These are phyloP conservation scores for Proterorhinus semilunaris DNA, from an alignment of 2,113 vertebrate genomes.

Conservation along the genomic window DNA sequence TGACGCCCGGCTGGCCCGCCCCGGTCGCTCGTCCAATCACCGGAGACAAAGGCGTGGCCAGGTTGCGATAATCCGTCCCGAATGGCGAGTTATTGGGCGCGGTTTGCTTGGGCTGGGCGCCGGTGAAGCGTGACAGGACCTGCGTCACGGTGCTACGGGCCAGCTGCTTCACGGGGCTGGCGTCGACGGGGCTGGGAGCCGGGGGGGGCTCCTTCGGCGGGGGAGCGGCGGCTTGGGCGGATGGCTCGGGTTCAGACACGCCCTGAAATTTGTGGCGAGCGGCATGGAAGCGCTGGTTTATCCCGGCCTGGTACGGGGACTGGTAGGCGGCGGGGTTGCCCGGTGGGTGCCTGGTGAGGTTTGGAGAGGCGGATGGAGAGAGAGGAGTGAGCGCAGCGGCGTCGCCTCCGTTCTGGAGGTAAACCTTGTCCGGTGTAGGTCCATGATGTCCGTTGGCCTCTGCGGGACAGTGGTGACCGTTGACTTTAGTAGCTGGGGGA, in stretches of 20 bases:
- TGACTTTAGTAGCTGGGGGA: conserved; percentile 68
- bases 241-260: conserved; percentile 71
- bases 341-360: conserved; percentile 72
- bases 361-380: conserved; percentile 83
- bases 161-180: conserved; percentile 85
- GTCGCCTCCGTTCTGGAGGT: conserved; percentile 61
- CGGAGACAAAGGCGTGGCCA: conserved; percentile 74
- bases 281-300: conserved; percentile 95
- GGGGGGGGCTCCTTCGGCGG: conserved; percentile 76
- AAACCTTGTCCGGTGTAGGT: conserved; percentile 20
- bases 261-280: conserved; percentile 93
- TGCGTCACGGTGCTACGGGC: conserved; percentile 93
- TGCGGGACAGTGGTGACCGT: conserved; percentile 70
- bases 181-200: conserved; percentile 68
- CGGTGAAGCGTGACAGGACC: conserved; percentile 90
- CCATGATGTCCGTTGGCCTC: conserved; percentile 46
- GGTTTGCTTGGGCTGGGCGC: conserved; percentile 72
- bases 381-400: conserved; percentile 72
- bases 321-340: conserved; percentile 75
- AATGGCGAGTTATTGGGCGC: conserved; percentile 88
- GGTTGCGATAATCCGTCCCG: conserved; percentile 90
- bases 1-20: conserved; percentile 81
- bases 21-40: conserved; percentile 76
- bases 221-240: conserved; percentile 65
- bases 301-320: conserved; percentile 92